phyloP scores from a whole-genome alignment of 2,113 vertebrate species.

The Varanus salvator region DNA sequence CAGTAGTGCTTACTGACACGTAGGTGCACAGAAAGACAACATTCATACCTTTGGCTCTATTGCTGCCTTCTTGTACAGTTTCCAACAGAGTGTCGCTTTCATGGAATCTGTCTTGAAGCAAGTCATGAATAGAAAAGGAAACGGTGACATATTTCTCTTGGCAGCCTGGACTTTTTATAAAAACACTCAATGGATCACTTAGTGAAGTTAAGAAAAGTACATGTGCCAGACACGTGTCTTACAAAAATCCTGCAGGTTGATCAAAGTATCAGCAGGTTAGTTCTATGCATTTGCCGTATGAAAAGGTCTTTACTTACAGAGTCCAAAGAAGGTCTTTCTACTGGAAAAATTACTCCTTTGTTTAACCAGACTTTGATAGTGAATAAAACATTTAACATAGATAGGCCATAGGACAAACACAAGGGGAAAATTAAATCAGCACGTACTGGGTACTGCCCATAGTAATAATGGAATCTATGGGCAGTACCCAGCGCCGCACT shows the following conservation, averaged over 20 bases:
- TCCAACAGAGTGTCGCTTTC: not conserved
- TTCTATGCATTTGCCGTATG: not conserved
- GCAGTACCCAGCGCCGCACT: too few relatives aligned
- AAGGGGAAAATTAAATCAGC: too few relatives aligned
- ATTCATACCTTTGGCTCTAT: not conserved
- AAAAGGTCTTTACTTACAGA: not conserved
- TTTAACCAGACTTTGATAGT: not conserved
- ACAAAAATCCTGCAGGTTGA: not conserved
- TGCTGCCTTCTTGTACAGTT: not conserved
- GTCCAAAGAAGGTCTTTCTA: not conserved
- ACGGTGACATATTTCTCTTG: not conserved
- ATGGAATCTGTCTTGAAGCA: not conserved
- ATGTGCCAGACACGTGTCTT: not conserved
- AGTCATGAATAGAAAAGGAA: not conserved
- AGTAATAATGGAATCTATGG: too few relatives aligned
- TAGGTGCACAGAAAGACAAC: not conserved
- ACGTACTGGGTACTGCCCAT: too few relatives aligned
- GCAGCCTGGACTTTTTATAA: not conserved
- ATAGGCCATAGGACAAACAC: not conserved
- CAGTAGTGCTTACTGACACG: too few relatives aligned
- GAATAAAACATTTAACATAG: not conserved
- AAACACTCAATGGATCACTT: not conserved
- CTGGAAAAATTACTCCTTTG: not conserved
- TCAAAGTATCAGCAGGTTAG: not conserved
- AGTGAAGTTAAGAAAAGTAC: not conserved